Evolutionary conservation across 2,113 vertebrate genomes (phyloP), one percentile per base, ranked within the genome.

Genomic region (human (Homo sapiens)): DNA sequence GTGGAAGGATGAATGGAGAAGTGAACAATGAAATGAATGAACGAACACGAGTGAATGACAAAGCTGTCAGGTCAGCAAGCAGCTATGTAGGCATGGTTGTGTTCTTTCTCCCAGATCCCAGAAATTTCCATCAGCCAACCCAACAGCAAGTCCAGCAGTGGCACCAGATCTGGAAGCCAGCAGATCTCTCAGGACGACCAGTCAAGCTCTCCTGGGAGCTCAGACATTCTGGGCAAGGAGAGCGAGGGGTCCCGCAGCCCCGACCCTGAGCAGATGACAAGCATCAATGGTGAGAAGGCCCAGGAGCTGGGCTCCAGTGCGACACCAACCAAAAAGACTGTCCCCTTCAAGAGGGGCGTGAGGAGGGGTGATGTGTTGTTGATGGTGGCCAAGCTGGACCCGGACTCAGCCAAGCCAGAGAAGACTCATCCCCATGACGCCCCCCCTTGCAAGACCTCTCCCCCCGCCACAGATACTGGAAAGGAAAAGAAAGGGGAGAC

Each of bases 201-300:
- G 72, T 14, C 64, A 0, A 5, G 83, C 70, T 52, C 87, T 27
- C 88, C 35, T 1, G 98, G 97, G 66, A 98, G 98, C 0, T 30
- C 99, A 97, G 59, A 98, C 98, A 0, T 98, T 98, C 97, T 98
- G 86, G n/a, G 98, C 23, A 16, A 90, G 92, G 43, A 57, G 98
- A 88, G 98, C 92, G 98, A 98, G 68, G 99, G 96, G 98, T 25
- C 97, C 0, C 78, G 98, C 1, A 72, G 97, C 70, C 95, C 98
- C 0, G 98, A 98, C 70, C 98, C 97, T 0, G 27, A 93, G 0
- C 96, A 97, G 45, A 78, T 97, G 97, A 98, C 97, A 93, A 97
- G 97, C 89, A 78, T 98, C 94, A 96, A 98, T 20, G 43, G 57
- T 0, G 98, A 98, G 92, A 98, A 93, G 59, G 96, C 80, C 6